These are phyloP conservation scores for Xiphias gladius DNA, from an alignment of 2,113 vertebrate genomes.

Conservation along the genomic window DNA sequence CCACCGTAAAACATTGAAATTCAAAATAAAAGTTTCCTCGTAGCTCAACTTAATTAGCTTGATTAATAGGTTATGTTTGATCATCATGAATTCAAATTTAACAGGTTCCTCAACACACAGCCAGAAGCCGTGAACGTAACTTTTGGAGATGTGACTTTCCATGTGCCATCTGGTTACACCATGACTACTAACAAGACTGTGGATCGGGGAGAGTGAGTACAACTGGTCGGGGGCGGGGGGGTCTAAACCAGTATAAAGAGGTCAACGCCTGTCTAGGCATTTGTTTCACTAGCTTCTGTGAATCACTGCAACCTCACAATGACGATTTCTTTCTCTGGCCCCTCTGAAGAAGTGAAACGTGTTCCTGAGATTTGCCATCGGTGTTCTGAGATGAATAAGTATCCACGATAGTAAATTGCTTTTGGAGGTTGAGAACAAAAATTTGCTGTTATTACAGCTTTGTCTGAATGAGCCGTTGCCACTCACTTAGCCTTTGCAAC, in stretches of 20 bases:
- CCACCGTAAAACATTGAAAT: too few species aligned
- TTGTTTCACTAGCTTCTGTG: not conserved
- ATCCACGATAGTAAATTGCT: too few species aligned
- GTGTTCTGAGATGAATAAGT: too few species aligned
- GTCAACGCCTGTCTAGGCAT: not conserved
- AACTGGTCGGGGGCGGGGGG: not conserved
- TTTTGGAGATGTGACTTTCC: conserved; percentile 66
- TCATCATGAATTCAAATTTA: conserved; percentile 22
- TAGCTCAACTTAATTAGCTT: not conserved
- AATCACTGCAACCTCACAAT: not conserved
- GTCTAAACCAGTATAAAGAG: not conserved
- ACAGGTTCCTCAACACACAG: conserved; percentile 91
- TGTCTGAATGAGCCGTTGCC: too few species aligned
- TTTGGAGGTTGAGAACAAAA: too few species aligned
- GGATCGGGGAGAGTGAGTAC: conserved; percentile 87
- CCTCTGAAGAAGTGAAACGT: too few species aligned
- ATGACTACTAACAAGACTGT: conserved; percentile 83
- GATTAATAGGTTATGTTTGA: not conserved
- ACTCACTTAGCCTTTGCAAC: too few species aligned
- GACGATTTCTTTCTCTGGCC: too few species aligned
- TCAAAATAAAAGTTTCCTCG: not conserved
- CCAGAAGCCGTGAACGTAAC: conserved; percentile 82
- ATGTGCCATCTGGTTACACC: conserved; percentile 70
- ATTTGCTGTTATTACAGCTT: too few species aligned
- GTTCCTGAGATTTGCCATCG: too few species aligned